These are phyloP conservation scores for Drosophila sechellia DNA, from an alignment of 1,140 invertebrate genomes.

Conservation along the genomic window DNA sequence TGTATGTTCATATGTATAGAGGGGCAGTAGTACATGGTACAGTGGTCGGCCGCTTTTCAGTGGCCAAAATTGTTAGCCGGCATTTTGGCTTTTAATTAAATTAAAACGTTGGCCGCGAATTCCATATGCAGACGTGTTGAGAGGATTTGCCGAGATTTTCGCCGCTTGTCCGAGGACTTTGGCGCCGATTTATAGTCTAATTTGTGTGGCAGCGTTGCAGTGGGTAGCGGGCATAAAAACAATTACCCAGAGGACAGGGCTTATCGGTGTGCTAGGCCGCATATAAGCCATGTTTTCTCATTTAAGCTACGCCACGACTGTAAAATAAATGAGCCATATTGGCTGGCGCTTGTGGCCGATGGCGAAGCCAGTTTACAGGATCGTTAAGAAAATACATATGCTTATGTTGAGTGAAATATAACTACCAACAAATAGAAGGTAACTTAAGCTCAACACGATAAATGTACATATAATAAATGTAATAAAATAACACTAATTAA, in stretches of 20 bases:
- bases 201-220: slow-evolving; percentile 48
- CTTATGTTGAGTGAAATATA: not conserved
- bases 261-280: slow-evolving; percentile 35
- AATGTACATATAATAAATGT: not conserved
- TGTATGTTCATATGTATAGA: too few species aligned
- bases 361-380: not conserved
- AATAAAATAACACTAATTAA: too few species aligned
- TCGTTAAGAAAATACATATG: not conserved
- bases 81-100: slow-evolving; percentile 58
- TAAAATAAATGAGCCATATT: slow-evolving; percentile 2
- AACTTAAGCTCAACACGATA: not conserved
- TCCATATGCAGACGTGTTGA: slow-evolving; percentile 37
- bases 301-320: slow-evolving; percentile 8
- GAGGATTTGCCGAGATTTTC: slow-evolving; percentile 56
- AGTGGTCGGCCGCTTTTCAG: slow-evolving; percentile 1
- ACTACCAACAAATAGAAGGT: too few species aligned
- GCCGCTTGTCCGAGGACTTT: slow-evolving; percentile 28
- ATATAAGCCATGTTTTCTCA: slow-evolving; percentile 31
- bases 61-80: slow-evolving; percentile 44
- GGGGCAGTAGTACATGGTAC: too few species aligned
- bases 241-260: slow-evolving; percentile 11
- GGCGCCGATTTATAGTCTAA: slow-evolving; percentile 48
- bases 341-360: not conserved
- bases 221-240: slow-evolving; percentile 31
- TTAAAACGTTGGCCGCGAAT: slow-evolving; percentile 37